These are phyloP conservation scores for Tauraco erythrolophus DNA, from an alignment of 2,113 vertebrate species.

Conservation along the genomic window DNA sequence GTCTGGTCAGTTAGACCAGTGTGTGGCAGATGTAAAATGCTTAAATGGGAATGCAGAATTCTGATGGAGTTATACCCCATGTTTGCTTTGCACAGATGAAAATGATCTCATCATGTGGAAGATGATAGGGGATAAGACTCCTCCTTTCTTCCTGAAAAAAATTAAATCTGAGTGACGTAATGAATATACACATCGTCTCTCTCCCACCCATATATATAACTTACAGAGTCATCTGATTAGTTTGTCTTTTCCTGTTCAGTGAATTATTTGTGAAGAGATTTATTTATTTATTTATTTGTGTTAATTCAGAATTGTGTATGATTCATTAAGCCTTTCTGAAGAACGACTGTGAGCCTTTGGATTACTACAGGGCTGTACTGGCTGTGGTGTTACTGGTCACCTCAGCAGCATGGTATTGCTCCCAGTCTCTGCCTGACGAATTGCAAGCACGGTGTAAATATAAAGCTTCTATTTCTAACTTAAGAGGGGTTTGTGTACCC, in stretches of 20 bases:
- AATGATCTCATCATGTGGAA: slow-evolving; percentile 4
- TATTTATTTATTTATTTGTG: neutral
- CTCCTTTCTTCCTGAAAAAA: slow-evolving; percentile 2
- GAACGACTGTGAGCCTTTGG: neutral
- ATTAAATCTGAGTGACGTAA: neutral
- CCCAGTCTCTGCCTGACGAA: neutral
- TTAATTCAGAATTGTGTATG: neutral
- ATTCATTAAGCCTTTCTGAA: neutral
- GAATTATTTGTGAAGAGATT: neutral
- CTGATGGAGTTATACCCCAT: neutral
- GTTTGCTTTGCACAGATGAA: neutral
- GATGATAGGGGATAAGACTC: neutral
- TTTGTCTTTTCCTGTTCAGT: neutral
- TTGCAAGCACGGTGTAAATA: neutral
- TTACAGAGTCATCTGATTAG: neutral
- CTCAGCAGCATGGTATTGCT: neutral
- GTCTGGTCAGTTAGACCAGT: slow-evolving; percentile 30
- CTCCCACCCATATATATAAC: neutral
- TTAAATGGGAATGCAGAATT: neutral
- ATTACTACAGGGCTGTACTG: neutral
- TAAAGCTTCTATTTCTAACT: neutral
- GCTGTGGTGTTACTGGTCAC: neutral
- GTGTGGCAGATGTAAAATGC: slow-evolving; percentile 39
- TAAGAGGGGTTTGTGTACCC: neutral
- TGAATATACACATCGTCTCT: neutral